Evolutionary conservation across 1,140 invertebrate species (phyloP), one percentile per base, ranked within the genome.

Genomic region (Tenebrio molitor): DNA sequence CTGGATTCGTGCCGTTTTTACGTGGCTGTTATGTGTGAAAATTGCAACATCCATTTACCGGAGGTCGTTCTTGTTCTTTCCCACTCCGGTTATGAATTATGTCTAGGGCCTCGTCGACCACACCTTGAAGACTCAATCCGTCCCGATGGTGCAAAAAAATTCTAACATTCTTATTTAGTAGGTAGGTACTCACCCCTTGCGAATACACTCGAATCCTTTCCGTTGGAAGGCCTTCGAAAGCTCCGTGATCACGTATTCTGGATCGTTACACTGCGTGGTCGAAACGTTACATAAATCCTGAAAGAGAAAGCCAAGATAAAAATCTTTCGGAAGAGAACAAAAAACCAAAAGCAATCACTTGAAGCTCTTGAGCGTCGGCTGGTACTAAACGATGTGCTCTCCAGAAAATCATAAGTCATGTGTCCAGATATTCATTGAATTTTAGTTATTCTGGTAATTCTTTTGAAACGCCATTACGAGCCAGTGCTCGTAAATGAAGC

Each of bases 251-350:
- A 93, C 89, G 70, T 87, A 83, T 75, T 92, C 90, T 0, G 92
- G 88, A 83, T 88, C 88, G 10, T 84, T 86, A 65, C 87, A 89
- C 33, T 86, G 87, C 4, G 91, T 92, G 6, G 89, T 89, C 3
- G 91, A 93, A 17, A 94, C 89, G 81, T 93, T 93, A 76, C 89
- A 91, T 34, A 92, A 82, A 69, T 89, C 88, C 91, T 93, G 79
- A 6, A 85, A 83, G 25, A 29, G n/a, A n/a, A n/a, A n/a, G n/a
- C n/a, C n/a, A n/a, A n/a, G n/a, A n/a, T n/a, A n/a, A n/a, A n/a
- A n/a, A n/a, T n/a, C n/a, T n/a, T n/a, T n/a, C n/a, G n/a, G n/a
- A n/a, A n/a, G n/a, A n/a, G n/a, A n/a, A n/a, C n/a, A n/a, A n/a
- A n/a, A n/a, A n/a, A n/a, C n/a, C n/a, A n/a, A n/a, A n/a, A n/a